These are phyloP conservation scores for Telmatherina bonti DNA, from an alignment of 2,797 vertebrate genomes.

Conservation along the genomic window DNA sequence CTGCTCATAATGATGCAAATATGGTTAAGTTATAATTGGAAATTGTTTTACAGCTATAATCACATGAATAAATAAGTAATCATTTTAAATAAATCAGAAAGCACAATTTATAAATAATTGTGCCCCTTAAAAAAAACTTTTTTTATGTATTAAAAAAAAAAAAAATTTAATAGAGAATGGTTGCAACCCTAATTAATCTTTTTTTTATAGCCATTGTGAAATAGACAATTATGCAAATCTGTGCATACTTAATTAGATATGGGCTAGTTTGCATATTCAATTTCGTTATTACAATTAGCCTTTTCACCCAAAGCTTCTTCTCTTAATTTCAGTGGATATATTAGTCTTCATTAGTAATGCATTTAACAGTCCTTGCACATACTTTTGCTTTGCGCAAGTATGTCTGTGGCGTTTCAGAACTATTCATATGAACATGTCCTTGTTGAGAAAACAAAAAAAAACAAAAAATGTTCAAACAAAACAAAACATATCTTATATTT, in stretches of 20 bases:
- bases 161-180: not conserved
- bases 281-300: not conserved
- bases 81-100: not conserved
- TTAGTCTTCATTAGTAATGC: not conserved
- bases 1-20: too few species aligned
- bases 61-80: not conserved
- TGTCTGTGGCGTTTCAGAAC: not conserved
- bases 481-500: not conserved
- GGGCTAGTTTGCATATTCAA: not conserved
- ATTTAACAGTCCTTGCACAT: not conserved
- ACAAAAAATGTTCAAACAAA: not conserved
- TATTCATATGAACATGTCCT: not conserved
- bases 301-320: not conserved
- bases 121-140: too few species aligned
- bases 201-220: not conserved
- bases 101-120: not conserved
- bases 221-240: not conserved
- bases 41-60: not conserved
- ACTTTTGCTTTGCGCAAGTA: not conserved
- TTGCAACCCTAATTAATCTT: not conserved
- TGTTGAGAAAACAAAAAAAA: not conserved
- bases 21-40: not conserved
- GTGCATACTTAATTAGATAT: not conserved
- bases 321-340: not conserved
- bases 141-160: too few species aligned